Evolutionary conservation across 1,140 invertebrate species (phyloP), one percentile per base, ranked within the genome.

Genomic region (Maconellicoccus hirsutus): DNA sequence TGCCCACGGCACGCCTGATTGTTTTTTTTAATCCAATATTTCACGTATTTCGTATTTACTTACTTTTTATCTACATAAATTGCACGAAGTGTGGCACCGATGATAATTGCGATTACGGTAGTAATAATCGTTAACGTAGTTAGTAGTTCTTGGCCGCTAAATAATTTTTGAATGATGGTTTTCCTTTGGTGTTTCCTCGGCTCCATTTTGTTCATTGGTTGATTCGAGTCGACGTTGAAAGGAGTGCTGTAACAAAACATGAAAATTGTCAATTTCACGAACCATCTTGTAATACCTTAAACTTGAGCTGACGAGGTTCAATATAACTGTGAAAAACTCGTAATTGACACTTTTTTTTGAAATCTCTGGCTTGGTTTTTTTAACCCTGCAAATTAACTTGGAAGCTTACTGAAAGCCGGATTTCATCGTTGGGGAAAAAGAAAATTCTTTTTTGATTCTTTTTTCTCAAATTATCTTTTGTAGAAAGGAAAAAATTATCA

Each of bases 221-320:
- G 61, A 66, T 66, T 23, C 19, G 61, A 66, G 19, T 66, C 61
- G 25, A 66, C 61, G 61, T 66, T 66, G 22, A 66, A 66, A 25
- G 61, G 61, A 23, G 61, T 66, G 21, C 61, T 66, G 61, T 25
- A 26, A 26, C 21, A 66, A 22, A 25, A 16, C 10, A 66, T 4
- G 25, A 8, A 26, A 66, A 66, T 52, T 16, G n/a, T 16, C n/a
- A 52, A 52, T 52, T 52, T 14, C n/a, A 52, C n/a, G 6, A 52
- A 16, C n/a, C n/a, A 52, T 16, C n/a, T 52, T 52, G 6, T n/a
- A n/a, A n/a, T n/a, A n/a, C n/a, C n/a, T n/a, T n/a, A n/a, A n/a
- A n/a, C n/a, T n/a, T n/a, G n/a, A n/a, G n/a, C n/a, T n/a, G n/a
- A n/a, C n/a, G n/a, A n/a, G n/a, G n/a, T n/a, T n/a, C n/a, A n/a